Base-by-base conservation (phyloP, 2,888 invertebrate genomes). In the Chironomus tentans region DNA sequence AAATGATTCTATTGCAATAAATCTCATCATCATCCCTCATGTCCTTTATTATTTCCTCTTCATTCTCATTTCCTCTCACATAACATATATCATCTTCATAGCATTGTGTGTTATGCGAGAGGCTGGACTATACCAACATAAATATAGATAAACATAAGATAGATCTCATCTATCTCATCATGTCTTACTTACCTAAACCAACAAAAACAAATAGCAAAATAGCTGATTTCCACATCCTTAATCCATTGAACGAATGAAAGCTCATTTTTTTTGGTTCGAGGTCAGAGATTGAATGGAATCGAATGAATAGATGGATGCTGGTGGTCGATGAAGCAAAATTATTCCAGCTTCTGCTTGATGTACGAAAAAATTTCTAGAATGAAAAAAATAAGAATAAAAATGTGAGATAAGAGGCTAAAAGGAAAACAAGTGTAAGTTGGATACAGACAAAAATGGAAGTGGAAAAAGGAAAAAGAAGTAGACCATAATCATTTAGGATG, bases 221-320 rank as follows among this genome's bases (percentile, higher is more conserved):
- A 61, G 72, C 72, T 72, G 72, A 72, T 61, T 61, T 62, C 72
- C 72, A 72, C 72, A 72, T 72, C 22, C 72, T 46, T 38, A 70
- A 24, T 12, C n/a, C 50, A 24, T 50, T 48, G 21, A 70, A 70
- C 56, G 70, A 70, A 46, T 46, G n/a, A 21, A 70, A 46, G 46
- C 47, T 70, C 70, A 70, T 70, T 21, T 21, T 70, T 24, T 46
- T 56, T 56, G 56, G 15, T 56, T 15, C 56, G 38, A 38, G 38
- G 38, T 38, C 38, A 38, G 38, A 38, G 38, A 38, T 38, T 38
- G 38, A 38, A 38, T 38, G 38, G 38, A 38, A 38, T 38, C 10
- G 10, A 38, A 38, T 38, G 38, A 38, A 38, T 38, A 38, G 38
- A 38, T 56, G 56, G 56, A 7, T 56, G 7, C 56, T 56, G 15